Percentiles rank a stretch among this genome's conserved stretches.
Conservation (phyloP, 2,113 vertebrate species). For the Merops nubicus region DNA sequence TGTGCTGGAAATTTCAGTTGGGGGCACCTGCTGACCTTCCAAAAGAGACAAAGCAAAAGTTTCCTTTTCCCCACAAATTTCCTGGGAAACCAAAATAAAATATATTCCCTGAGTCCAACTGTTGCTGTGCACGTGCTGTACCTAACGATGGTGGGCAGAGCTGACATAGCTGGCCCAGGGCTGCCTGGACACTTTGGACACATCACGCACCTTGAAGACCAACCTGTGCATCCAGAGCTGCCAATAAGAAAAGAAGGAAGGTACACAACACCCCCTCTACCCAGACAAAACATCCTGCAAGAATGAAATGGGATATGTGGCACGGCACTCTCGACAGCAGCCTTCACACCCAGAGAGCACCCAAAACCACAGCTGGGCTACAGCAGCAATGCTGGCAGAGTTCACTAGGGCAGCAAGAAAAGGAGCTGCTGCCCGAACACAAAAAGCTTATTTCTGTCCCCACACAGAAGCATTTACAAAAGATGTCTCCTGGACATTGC, state of each 20-base stretch:
- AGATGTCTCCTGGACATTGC: not conserved
- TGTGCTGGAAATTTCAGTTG: not conserved
- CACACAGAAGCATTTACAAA: not conserved
- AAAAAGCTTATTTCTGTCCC: not conserved
- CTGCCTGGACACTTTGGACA: not conserved
- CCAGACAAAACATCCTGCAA: accelerated
- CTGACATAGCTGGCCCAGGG: too few species aligned
- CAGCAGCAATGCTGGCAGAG: too few species aligned
- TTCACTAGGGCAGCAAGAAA: not conserved
- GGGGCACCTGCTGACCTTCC: not conserved
- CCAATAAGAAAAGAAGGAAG: not conserved
- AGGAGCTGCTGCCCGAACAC: not conserved
- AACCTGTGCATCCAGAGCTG: not conserved
- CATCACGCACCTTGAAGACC: not conserved
- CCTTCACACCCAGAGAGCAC: not conserved
- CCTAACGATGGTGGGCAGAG: not conserved
- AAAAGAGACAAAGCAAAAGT: not conserved
- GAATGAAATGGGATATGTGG: too few species aligned
- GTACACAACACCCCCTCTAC: too few species aligned
- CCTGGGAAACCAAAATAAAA: not conserved
- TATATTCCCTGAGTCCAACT: too few species aligned
- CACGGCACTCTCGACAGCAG: not conserved
- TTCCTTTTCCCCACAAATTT: too few species aligned
- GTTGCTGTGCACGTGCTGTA: accelerated
- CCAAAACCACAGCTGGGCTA: too few species aligned